Conservation (phyloP, 2,113 vertebrate species). For the chimpanzee (Pan troglodytes) region DNA sequence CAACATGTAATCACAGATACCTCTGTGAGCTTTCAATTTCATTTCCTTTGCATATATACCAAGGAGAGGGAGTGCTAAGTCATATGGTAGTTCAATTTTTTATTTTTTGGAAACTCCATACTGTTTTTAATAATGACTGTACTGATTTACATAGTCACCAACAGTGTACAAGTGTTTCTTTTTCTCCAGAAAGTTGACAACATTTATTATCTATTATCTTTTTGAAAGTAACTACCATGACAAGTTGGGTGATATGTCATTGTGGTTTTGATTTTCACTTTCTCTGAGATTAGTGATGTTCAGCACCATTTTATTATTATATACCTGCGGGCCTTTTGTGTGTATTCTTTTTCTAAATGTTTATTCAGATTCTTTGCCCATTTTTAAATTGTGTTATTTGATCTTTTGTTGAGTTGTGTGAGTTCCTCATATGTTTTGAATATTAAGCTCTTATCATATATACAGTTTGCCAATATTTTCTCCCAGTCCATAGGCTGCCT, state of each 20-base stretch:
- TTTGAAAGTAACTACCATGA: too few species aligned
- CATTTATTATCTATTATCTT: too few species aligned
- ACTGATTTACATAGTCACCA: too few species aligned
- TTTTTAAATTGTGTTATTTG: neutral
- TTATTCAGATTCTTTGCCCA: neutral
- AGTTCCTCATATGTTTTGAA: neutral
- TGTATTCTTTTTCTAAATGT: neutral
- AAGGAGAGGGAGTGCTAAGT: neutral
- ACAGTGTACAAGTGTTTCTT: too few species aligned
- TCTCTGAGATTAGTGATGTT: neutral
- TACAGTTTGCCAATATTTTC: neutral
- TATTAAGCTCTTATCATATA: neutral
- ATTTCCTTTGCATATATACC: too few species aligned
- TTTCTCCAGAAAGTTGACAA: too few species aligned
- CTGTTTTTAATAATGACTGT: too few species aligned
- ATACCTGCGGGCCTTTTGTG: neutral
- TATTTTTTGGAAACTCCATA: neutral
- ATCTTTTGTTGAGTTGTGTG: neutral
- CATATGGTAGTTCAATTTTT: neutral
- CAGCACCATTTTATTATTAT: neutral
- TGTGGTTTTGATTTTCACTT: too few species aligned
- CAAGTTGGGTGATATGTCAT: too few species aligned
- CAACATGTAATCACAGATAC: too few species aligned
- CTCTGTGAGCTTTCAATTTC: too few species aligned
- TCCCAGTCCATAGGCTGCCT: too few species aligned